Conservation (phyloP, 2,888 invertebrate species). For the Hedya salicella region DNA sequence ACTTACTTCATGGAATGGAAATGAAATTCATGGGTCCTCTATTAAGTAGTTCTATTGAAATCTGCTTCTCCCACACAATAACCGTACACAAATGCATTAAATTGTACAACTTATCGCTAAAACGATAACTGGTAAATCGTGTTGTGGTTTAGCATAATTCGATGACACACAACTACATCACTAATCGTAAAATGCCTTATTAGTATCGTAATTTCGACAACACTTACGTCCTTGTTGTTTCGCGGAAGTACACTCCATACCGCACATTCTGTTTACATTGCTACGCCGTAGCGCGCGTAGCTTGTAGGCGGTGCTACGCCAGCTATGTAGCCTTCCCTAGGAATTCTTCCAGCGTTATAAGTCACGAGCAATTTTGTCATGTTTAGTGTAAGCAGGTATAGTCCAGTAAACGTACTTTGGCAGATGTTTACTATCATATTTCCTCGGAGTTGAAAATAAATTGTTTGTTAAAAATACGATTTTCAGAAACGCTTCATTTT, state of each 20-base stretch:
- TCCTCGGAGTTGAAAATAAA: background rate
- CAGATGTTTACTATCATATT: too few relatives aligned
- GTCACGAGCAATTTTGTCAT: background rate
- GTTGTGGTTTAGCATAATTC: constrained; percentile 15
- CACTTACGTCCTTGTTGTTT: constrained; percentile 4
- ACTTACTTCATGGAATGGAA: too few relatives aligned
- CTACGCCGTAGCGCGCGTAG: constrained; percentile 34
- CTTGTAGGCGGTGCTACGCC: constrained; percentile 25
- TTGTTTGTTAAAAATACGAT: too few relatives aligned
- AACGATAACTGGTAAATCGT: constrained; percentile 20
- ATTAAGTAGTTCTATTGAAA: background rate
- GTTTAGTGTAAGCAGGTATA: background rate
- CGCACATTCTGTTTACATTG: constrained; percentile 19
- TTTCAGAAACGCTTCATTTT: too few relatives aligned
- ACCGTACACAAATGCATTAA: background rate
- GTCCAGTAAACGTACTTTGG: background rate
- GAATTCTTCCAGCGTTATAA: constrained; percentile 18
- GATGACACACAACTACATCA: background rate
- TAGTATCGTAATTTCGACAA: background rate
- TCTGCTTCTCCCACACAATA: background rate
- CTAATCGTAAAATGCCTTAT: background rate
- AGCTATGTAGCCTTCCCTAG: constrained; percentile 18
- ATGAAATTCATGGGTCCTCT: too few relatives aligned
- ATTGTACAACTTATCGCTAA: background rate
- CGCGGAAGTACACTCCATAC: background rate